Base-by-base conservation (phyloP, 2,797 vertebrate genomes). In the Cirrhinus mrigala region DNA sequence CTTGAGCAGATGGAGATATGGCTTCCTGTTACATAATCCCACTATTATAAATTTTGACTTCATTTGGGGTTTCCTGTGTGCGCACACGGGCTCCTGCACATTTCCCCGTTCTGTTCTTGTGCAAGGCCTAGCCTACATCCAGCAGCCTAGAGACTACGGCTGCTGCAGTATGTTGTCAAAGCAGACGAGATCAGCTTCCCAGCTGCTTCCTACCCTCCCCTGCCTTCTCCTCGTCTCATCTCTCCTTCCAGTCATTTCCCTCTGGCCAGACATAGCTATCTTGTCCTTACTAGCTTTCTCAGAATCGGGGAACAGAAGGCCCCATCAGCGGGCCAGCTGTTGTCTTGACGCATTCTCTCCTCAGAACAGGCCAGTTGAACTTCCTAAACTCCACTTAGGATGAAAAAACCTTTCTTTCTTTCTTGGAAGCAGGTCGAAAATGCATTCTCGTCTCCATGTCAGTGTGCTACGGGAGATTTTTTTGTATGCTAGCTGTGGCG, bases 241-340 rank as follows among this genome's bases (percentile, higher is more conserved):
- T 74, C 74, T 84, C 68, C 83, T 54, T 68, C 71, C 83, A 86
- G 75, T 82, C 87, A 50, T 82, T 86, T 87, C 85, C 85, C 87
- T 89, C 87, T 85, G 90, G 90, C 88, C 90, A 91, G 91, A 92
- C 92, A 91, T 90, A 90, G 90, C 87, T 92, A 92, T 94, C 93
- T 92, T 93, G 92, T 94, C 94, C 94, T 87, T 86, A 56, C 82
- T 86, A 83, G 92, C 92, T 87, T 87, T 84, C 81, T 87, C 60
- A 79, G 88, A 92, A 91, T 88, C 85, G 87, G 91, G 90, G 92
- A 94, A 89, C 91, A 93, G 92, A 92, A 93, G 93, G 93, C 93
- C 93, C 93, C 93, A 93, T 91, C 89, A 91, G 91, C 89, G 88
- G 92, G 90, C 92, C 94, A 95, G 94, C 94, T 95, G 95, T 95